Conservation (phyloP, 2,888 invertebrate species). For the Torymus texanus region DNA sequence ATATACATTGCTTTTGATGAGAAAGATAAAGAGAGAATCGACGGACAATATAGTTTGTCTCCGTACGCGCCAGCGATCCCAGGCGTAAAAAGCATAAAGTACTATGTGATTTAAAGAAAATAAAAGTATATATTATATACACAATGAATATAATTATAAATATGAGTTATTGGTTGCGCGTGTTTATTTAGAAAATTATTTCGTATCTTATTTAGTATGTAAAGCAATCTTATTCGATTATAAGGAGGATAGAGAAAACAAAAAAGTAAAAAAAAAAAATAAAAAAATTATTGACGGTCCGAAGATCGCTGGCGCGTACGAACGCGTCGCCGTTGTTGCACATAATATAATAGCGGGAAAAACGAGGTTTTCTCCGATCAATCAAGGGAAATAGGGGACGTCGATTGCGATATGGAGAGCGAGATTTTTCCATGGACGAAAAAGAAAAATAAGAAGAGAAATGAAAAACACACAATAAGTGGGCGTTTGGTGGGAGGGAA, state of each 20-base stretch:
- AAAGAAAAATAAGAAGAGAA: conserved; percentile 55
- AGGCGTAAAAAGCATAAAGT: conserved; percentile 7
- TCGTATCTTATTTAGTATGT: conserved; percentile 50
- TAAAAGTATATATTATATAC: conserved; percentile 36
- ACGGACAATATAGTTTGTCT: conserved; percentile 39
- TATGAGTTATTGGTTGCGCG: conserved; percentile 45
- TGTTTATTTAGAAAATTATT: conserved; percentile 54
- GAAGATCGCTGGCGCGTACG: conserved; percentile 53
- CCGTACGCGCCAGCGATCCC: conserved; percentile 52
- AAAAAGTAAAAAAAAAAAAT: conserved; percentile 18
- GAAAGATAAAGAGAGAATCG: conserved; percentile 19
- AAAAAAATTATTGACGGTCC: conserved; percentile 38
- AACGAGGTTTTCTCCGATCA: conserved; percentile 34
- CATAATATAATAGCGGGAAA: conserved; percentile 37
- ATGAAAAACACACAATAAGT: too few species aligned
- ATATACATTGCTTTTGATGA: conserved; percentile 49
- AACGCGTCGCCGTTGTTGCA: conserved; percentile 51
- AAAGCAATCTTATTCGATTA: conserved; percentile 42
- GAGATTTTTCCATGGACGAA: conserved; percentile 22
- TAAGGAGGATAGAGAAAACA: conserved; percentile 4
- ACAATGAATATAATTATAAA: conserved; percentile 29
- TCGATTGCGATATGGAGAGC: conserved; percentile 44
- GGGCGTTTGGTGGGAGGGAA: conserved; percentile 44
- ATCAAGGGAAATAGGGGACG: conserved; percentile 49
- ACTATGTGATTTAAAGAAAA: conserved; percentile 50